Evolutionary conservation across 2,113 vertebrate species (phyloP), one percentile per base, ranked within the genome.

Genomic region (Cyprinodon variegatus): DNA sequence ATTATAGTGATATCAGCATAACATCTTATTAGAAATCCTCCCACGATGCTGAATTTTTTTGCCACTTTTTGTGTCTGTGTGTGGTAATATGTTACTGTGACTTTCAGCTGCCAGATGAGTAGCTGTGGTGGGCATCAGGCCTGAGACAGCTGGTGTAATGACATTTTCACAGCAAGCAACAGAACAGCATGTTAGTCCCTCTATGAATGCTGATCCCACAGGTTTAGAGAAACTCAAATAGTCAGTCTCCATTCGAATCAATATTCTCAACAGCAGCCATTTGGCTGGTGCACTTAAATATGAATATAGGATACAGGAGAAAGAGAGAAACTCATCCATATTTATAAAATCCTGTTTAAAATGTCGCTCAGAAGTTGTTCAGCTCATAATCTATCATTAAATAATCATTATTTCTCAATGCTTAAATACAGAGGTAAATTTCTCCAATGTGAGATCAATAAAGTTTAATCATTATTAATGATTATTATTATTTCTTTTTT

Each of bases 141-240:
- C 90, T 62, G 76, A 88, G 85, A 86, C 92, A 90, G 88, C 90
- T 89, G 88, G 89, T 84, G 88, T 89, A 91, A 93, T 93, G 90
- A 89, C 87, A 93, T 89, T 90, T 91, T 86, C 88, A 83, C 86
- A 90, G 86, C 79, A 10, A 89, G 86, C 17, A 7, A 62, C 76
- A 78, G 82, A 87, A 84, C 85, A 78, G 83, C 67, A 46, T 70
- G 84, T 87, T 88, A 78, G 90, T 87, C 85, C 85, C 77, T 72
- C 64, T 79, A 84, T 38, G 81, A 75, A 74, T 68, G 62, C 67
- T 12, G 74, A 84, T 72, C 38, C 53, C 65, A 48, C 68, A 82
- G 83, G 88, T 78, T 87, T 74, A 82, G 63, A 89, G 68, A 50
- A 65, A 71, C 81, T 62, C 17, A 14, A 83, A 74, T 79, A 69